phyloP scores from a whole-genome alignment of 2,888 invertebrate species.

The Drosophila emarginata region DNA sequence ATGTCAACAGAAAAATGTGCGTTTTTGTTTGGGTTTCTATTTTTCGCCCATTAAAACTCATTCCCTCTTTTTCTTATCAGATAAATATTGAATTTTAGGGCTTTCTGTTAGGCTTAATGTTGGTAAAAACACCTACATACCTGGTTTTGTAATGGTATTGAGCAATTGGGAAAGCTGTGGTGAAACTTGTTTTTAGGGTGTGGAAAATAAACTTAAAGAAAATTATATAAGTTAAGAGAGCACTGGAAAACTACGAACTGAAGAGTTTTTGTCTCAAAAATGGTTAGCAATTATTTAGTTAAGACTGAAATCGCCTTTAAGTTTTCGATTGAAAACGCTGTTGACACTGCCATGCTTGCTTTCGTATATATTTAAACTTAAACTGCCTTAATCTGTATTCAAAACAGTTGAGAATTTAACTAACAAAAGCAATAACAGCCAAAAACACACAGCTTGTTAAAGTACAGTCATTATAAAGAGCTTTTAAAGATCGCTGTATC shows the following conservation, averaged over 20 bases:
- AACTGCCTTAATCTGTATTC: no score
- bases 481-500: neutral
- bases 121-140: neutral
- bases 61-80: neutral
- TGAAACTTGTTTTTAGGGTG: neutral
- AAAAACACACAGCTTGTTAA: no score
- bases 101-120: neutral
- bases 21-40: constrained; percentile 13
- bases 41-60: neutral
- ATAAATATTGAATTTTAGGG: constrained; percentile 1
- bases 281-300: neutral
- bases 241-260: neutral
- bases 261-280: neutral
- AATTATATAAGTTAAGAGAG: neutral
- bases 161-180: neutral
- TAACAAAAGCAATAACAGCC: neutral
- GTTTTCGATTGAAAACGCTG: no score
- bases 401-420: no score
- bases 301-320: neutral
- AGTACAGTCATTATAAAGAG: neutral
- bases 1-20: constrained; percentile 49
- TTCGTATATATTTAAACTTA: no score
- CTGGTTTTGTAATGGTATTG: neutral
- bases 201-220: neutral
- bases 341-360: no score